Base-by-base conservation (phyloP, 2,888 invertebrate genomes). In the Coecobrya sp. region DNA sequence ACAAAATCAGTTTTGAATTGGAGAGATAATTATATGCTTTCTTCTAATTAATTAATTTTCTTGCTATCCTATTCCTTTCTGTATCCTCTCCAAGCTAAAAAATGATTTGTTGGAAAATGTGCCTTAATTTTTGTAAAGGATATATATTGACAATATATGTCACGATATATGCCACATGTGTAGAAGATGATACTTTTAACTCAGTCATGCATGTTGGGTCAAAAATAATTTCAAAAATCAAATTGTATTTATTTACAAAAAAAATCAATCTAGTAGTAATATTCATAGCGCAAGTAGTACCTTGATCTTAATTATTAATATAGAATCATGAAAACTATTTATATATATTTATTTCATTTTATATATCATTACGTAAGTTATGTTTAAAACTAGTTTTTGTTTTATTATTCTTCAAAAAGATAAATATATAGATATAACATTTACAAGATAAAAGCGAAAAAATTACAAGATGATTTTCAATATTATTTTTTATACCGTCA, bases 181-280 rank as follows among this genome's bases (percentile, higher is more conserved):
- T 13, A 13, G 42, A 42, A 13, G 49, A 49, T 49, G 49, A 42
- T 42, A 10, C 10, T 4, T 13, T 30, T 7, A 59, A n/a, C n/a
- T n/a, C 10, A 22, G 2, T 19, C 27, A 25, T 65, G 62, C 62
- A 0, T 16, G 22, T n/a, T n/a, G n/a, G 22, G 10, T 49, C 76
- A 76, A 45, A 49, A 76, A 49, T 55, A 55, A 0, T 73, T 73
- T 76, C 76, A 76, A 49, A 52, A 76, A 45, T 45, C 76, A 76
- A 52, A 22, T 27, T 52, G 13, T 4, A n/a, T 76, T 76, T 76
- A 76, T 76, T 76, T 76, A 76, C 76, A 76, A 76, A 76, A 76
- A 25, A 45, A 59, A 19, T 19, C n/a, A n/a, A n/a, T 52, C 76
- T 25, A 13, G 73, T 8, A 73, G 36, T 19, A 10, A n/a, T 73